A percentile compares a stretch with the other conserved stretches of the same genome.
These are phyloP conservation scores for Stratiolaelaps scimitus DNA, from an alignment of 1,140 invertebrate species.

Conservation along the genomic window DNA sequence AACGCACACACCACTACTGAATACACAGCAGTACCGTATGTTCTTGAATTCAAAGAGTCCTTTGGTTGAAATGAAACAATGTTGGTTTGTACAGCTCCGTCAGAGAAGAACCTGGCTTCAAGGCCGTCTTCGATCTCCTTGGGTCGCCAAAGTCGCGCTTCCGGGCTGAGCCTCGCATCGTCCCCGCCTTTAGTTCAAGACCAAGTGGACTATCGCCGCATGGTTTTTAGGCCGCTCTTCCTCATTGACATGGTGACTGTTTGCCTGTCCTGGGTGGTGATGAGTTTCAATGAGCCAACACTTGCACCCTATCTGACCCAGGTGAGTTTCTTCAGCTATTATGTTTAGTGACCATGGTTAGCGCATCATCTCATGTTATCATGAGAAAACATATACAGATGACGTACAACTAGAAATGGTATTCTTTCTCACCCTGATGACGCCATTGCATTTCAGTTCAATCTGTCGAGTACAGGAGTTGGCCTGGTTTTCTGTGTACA, in stretches of 20 bases:
- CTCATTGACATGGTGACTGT: conserved; percentile 22
- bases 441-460: background rate
- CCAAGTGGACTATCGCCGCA: background rate
- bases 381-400: background rate
- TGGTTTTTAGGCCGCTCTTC: conserved; percentile 1
- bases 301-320: background rate
- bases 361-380: background rate
- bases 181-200: background rate
- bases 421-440: background rate
- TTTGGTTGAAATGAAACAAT: too few relatives aligned
- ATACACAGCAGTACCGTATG: too few relatives aligned
- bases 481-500: conserved; percentile 15
- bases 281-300: conserved; percentile 26
- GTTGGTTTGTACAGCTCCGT: background rate
- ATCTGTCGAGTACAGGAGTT: background rate
- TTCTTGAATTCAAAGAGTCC: too few relatives aligned
- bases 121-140: background rate
- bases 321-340: background rate
- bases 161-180: background rate
- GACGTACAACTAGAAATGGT: background rate
- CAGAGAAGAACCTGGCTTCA: background rate
- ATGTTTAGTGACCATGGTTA: too few relatives aligned
- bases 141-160: background rate
- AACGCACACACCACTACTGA: too few relatives aligned
- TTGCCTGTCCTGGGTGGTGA: conserved; percentile 1